Base-by-base conservation (phyloP, 2,888 invertebrate species). In the Bimastos eiseni region DNA sequence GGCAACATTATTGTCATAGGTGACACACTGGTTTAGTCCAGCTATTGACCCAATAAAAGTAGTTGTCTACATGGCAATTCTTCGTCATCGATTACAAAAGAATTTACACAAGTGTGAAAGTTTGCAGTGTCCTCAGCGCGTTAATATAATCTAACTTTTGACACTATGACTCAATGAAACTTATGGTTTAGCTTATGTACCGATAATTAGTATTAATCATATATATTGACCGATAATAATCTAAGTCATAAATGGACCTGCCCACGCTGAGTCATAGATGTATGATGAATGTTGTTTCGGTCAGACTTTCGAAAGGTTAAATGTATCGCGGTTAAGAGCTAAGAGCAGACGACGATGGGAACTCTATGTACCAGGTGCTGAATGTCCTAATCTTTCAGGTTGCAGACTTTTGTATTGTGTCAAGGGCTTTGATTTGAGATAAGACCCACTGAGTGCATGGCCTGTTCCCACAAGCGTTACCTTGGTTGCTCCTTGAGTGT, bases 281-380 rank as follows among this genome's bases (percentile, higher is more conserved):
- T n/a, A 30, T 70, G 70, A 70, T n/a, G 70, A 70, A 11, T 70
- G 70, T 11, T 70, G 70, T n/a, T n/a, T 70, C 5, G 13, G 55
- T 55, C 55, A 55, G n/a, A 70, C 0, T 70, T n/a, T 70, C 70
- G n/a, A 70, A 70, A 70, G 70, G 70, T 70, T 70, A 70, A n/a
- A 3, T 11, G n/a, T n/a, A n/a, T 70, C 70, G 17, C 30, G 70
- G 70, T 70, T 5, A 70, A 70, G 30, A 11, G n/a, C n/a, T n/a
- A 17, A n/a, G 70, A 19, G n/a, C 70, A 70, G 70, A n/a, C 8
- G n/a, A n/a, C n/a, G n/a, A n/a, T n/a, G n/a, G n/a, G n/a, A n/a
- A n/a, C n/a, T n/a, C n/a, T n/a, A n/a, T 70, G 70, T 70, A n/a
- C 70, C 70, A 70, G 70, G 70, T n/a, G 70, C 70, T 70, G 70